phyloP scores from a whole-genome alignment of 2,888 invertebrate genomes.

The Ophonus ardosiacus region DNA sequence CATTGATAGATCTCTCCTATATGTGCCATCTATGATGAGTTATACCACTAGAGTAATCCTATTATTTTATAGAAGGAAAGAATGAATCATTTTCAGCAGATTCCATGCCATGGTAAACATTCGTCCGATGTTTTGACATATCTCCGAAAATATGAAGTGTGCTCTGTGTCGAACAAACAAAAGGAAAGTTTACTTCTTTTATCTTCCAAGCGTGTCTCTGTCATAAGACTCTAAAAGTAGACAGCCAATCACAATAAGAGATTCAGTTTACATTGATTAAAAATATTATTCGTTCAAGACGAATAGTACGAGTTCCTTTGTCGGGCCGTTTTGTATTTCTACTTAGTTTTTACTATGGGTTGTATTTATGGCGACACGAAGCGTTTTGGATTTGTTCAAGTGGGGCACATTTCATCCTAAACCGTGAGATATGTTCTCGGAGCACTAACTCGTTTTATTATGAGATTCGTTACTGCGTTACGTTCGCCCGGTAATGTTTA shows the following conservation, averaged over 20 bases:
- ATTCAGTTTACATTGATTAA: slow-evolving; percentile 23
- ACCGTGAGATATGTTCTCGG: slow-evolving; percentile 46
- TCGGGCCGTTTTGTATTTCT: too few relatives aligned
- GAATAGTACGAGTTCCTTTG: too few relatives aligned
- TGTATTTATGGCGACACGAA: slow-evolving; percentile 39
- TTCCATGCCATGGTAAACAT: slow-evolving; percentile 29
- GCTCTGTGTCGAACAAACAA: slow-evolving; percentile 49
- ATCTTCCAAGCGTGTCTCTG: slow-evolving; percentile 36
- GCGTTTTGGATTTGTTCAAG: slow-evolving; percentile 59
- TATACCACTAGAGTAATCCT: background rate
- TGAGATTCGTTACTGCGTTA: slow-evolving; percentile 47
- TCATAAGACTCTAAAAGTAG: slow-evolving; percentile 26
- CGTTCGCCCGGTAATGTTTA: slow-evolving; percentile 41
- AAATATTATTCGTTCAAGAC: background rate
- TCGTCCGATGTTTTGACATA: slow-evolving; percentile 51
- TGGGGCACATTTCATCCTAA: slow-evolving; percentile 45
- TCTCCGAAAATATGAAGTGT: slow-evolving; percentile 54
- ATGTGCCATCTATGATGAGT: background rate
- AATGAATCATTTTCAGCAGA: slow-evolving; percentile 23
- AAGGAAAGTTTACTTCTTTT: slow-evolving; percentile 56
- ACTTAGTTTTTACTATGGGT: background rate
- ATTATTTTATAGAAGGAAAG: slow-evolving; percentile 27
- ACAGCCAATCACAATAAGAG: background rate
- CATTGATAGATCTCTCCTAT: background rate
- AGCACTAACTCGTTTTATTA: slow-evolving; percentile 54